A percentile compares a stretch with the other conserved stretches of the same genome.
These are phyloP conservation scores for Iphiclides podalirius DNA, from an alignment of 2,888 invertebrate species.

Conservation along the genomic window DNA sequence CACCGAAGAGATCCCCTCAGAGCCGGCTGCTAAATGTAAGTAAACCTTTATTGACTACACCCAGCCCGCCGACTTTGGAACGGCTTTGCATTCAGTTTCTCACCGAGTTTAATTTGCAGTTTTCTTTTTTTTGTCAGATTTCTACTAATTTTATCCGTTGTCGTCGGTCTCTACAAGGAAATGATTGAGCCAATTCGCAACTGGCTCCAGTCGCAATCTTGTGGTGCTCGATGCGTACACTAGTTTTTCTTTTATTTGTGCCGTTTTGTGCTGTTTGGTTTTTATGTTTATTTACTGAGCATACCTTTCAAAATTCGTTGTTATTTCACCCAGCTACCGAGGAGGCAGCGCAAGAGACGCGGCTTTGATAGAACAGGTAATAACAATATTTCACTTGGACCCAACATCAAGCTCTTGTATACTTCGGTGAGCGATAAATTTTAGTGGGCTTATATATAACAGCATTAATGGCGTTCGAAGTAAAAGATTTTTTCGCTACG, in stretches of 20 bases:
- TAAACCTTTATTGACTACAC: conserved; percentile 35
- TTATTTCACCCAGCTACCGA: conserved; percentile 81
- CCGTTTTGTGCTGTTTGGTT: conserved; percentile 76
- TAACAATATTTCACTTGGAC: conserved; percentile 65
- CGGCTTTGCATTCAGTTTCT: conserved; percentile 70
- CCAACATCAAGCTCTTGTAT: conserved; percentile 42
- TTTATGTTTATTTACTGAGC: conserved; percentile 72
- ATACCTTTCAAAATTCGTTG: conserved; percentile 76
- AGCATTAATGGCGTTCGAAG: conserved; percentile 15
- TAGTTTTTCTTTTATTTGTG: conserved; percentile 64
- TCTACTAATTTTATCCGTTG: conserved; percentile 66
- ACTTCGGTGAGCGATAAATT: not conserved
- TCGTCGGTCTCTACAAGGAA: conserved; percentile 55
- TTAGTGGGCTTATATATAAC: not conserved
- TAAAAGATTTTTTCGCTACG: not conserved
- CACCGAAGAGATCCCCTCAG: conserved; percentile 54
- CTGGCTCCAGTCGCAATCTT: conserved; percentile 31
- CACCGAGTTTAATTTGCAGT: conserved; percentile 75
- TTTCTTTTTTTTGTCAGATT: conserved; percentile 51
- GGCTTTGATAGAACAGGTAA: conserved; percentile 81
- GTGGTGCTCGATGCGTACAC: conserved; percentile 49
- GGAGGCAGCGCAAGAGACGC: conserved; percentile 80
- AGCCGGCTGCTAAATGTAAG: conserved; percentile 69
- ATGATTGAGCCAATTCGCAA: conserved; percentile 22
- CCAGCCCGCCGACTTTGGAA: conserved; percentile 35